Base-by-base conservation (phyloP, 1,140 invertebrate genomes). In the Procambarus virginalis region DNA sequence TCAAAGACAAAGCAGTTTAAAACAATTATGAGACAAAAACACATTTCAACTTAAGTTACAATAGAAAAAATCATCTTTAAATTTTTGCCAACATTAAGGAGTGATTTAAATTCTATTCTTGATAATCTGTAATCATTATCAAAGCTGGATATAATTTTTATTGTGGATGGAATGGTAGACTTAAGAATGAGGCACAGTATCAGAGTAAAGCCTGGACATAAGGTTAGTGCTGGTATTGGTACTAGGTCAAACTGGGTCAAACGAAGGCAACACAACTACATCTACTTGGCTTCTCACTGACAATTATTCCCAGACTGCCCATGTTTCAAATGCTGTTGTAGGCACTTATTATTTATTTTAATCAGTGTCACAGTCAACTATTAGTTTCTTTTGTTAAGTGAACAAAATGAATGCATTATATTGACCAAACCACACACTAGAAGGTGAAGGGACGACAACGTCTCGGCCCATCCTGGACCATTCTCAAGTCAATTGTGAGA, bases 231-330 rank as follows among this genome's bases (percentile, higher is more conserved):
- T 87, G 85, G 85, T 87, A 80, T 45, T 79, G 55, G 84, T 79
- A 86, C 77, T 79, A 79, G 77, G 85, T 64, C 58, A 82, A 10
- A 64, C 80, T 82, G 80, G 55, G 9, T 70, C 85, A 77, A 34
- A 80, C 77, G 51, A 86, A 48, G 76, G 77, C 60, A 58, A 55
- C 60, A 70, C 76, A 79, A 45, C 85, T 87, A 87, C 55, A 17
- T 64, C 85, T 87, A 87, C 85, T 68, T 60, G 58, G 46, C 77
- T 87, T 68, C 58, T 14, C 75, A 78, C 22, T 70, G 68, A 87
- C 85, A 79, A 80, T 80, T 49, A 64, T 80, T 87, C 60, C 77
- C 55, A 51, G 58, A 81, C 60, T 87, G 73, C 45, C 48, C 51
- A 85, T 76, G 9, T 34, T 78, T 48, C 80, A 82, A 82, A 58